Base-by-base conservation (phyloP, 2,113 vertebrate genomes). In the human (Homo sapiens) region DNA sequence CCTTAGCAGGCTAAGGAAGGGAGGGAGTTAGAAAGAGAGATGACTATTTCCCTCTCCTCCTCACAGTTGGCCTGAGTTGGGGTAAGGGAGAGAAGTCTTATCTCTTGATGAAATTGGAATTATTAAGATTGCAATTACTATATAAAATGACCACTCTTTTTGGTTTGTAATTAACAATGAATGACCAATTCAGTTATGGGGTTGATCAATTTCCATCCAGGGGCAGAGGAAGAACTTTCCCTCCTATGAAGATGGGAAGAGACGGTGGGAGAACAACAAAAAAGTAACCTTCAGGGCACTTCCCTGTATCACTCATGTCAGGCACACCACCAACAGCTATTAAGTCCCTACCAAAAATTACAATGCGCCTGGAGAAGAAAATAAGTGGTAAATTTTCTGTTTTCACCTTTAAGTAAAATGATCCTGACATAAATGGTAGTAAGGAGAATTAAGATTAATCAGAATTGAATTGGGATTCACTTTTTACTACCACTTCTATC, bases 321-420 rank as follows among this genome's bases (percentile, higher is more conserved):
- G 22, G 17, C 10, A 1, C 38, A 23, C n/a, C 8, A 2, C 5
- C 32, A 55, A 13, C 25, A 70, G 27, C 55, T 25, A 5, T 45
- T 3, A 40, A 64, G 66, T 8, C 57, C 87, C 86, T 61, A 6
- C 25, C 23, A 35, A 75, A 59, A 48, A 43, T 48, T 32, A 64
- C 43, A 32, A 48, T 4, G 50, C 0, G 11, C 73, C 30, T 50
- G 45, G 70, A 52, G 52, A 35, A 73, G 70, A 43, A 64, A 90
- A 35, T 11, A 81, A 45, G 30, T 5, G 32, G n/a, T 23, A 52
- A 22, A 38, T 59, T 79, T 90, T 73, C 61, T 81, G 32, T 83
- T 84, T 92, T 92, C 25, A 45, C 48, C 70, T 88, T 59, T 76
- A 93, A 66, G 79, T 61, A 57, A 93, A 92, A 85, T 8, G 85